A percentile compares a stretch with the other conserved stretches of the same genome.
Conservation (phyloP, 2,888 invertebrate genomes). For the Punctoribates punctum region DNA sequence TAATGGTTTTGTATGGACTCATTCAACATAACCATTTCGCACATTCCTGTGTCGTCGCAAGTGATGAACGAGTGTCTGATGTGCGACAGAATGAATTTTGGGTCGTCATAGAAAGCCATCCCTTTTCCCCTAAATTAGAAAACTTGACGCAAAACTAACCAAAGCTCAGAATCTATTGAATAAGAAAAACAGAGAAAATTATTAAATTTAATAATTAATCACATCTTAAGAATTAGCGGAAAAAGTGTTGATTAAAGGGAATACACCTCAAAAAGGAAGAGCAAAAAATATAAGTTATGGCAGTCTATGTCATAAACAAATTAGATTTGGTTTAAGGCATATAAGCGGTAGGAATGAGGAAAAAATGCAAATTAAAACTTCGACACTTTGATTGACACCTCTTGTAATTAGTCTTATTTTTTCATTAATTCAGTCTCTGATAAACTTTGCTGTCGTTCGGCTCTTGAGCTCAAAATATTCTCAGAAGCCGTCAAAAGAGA, state of each 20-base stretch:
- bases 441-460: background rate
- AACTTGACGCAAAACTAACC: background rate
- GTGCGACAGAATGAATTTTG: slow-evolving; percentile 85
- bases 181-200: background rate
- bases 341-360: background rate
- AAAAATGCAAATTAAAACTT: background rate
- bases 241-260: slow-evolving; percentile 10
- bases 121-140: background rate
- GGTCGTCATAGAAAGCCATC: slow-evolving; percentile 93
- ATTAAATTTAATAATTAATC: background rate
- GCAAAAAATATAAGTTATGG: background rate
- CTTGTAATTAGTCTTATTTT: slow-evolving; percentile 25
- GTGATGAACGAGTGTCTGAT: slow-evolving; percentile 91
- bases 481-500: background rate
- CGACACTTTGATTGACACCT: slow-evolving; percentile 12
- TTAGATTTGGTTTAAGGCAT: slow-evolving; percentile 1
- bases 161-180: background rate
- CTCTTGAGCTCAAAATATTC: background rate
- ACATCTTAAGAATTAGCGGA: background rate
- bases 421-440: slow-evolving; percentile 31
- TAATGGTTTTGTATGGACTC: slow-evolving; percentile 55
- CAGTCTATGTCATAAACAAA: slow-evolving; percentile 16
- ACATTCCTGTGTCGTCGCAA: slow-evolving; percentile 86
- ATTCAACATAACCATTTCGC: slow-evolving; percentile 83
- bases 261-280: background rate